phyloP scores from a whole-genome alignment of 2,888 invertebrate genomes.

The Acanthosepion esculentum region DNA sequence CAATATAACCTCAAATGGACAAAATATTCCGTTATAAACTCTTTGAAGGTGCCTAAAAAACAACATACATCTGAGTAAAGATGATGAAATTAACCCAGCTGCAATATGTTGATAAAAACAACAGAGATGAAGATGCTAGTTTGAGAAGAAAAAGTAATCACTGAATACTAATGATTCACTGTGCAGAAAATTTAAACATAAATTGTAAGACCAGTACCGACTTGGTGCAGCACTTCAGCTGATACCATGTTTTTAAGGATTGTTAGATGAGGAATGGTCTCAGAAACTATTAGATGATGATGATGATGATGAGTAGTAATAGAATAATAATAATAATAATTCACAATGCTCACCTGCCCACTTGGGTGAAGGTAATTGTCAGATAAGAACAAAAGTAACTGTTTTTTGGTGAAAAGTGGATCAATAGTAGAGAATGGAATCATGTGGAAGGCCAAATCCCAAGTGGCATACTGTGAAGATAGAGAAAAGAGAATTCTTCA shows the following conservation, averaged over 20 bases:
- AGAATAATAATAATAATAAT: background rate
- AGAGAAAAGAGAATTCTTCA: background rate
- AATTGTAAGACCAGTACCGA: background rate
- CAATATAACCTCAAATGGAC: no score
- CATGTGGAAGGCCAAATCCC: constrained; percentile 75
- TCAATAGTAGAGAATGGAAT: constrained; percentile 68
- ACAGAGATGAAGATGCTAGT: background rate
- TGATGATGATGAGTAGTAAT: background rate
- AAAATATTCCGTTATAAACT: no score
- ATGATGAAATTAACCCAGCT: no score
- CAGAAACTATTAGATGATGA: background rate
- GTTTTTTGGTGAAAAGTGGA: constrained; percentile 68
- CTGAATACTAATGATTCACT: no score
- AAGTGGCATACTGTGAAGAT: constrained; percentile 71
- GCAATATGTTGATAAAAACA: no score
- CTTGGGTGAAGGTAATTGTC: constrained; percentile 72
- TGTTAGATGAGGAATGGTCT: background rate
- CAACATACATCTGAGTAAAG: no score
- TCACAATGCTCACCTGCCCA: constrained; percentile 65
- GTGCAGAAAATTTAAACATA: background rate
- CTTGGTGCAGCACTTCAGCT: constrained; percentile 47
- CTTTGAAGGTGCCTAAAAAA: no score
- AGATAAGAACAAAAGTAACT: constrained; percentile 68
- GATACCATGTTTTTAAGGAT: background rate
- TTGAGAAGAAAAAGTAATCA: background rate